Conservation (phyloP, 2,113 vertebrate species). For the Malurus melanocephalus region DNA sequence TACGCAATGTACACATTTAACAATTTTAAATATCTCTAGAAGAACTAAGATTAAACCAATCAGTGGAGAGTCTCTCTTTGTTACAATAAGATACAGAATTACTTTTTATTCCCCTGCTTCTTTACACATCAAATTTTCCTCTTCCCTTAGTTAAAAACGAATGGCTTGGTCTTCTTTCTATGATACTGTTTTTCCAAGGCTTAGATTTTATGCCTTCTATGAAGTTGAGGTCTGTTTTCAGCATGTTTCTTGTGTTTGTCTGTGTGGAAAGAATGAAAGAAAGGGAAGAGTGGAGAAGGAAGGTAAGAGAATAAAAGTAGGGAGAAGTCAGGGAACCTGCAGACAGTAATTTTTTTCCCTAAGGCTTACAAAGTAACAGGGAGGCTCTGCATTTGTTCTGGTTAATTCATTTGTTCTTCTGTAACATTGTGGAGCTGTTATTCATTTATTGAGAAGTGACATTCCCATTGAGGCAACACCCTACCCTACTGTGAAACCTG, state of each 20-base stretch:
- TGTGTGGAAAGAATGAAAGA: neutral
- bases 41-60: neutral
- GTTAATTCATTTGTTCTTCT: neutral
- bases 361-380: neutral
- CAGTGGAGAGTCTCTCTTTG: neutral
- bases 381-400: neutral
- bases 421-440: accelerated
- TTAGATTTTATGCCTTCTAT: neutral
- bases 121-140: neutral
- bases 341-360: neutral
- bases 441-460: neutral
- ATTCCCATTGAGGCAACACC: neutral
- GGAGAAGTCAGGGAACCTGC: neutral
- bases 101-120: neutral
- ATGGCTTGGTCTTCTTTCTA: neutral
- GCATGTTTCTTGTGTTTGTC: neutral
- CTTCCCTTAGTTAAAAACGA: neutral
- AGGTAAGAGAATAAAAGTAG: neutral
- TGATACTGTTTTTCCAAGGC: neutral
- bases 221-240: neutral
- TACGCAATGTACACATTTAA: neutral
- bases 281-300: neutral
- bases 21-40: neutral
- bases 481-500: neutral
- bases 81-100: neutral